Evolutionary conservation across 2,797 vertebrate species (phyloP).

Genomic region (Premnoplex brunnescens): DNA sequence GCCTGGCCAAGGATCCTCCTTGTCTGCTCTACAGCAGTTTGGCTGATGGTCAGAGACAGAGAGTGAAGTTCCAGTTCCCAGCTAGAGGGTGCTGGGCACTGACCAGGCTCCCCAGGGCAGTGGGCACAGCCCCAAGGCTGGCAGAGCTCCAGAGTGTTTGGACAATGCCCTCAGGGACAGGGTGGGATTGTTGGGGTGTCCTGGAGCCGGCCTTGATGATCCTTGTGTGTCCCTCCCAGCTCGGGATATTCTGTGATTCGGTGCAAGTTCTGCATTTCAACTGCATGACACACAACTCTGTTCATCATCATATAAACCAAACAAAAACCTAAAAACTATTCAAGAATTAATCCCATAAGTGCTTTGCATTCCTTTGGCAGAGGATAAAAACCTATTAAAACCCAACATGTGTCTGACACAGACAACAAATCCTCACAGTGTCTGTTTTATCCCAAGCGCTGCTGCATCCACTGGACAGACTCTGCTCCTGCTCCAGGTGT

Average conservation of each 20-base stretch:
- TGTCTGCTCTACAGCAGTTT: neutral
- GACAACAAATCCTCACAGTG: too few relatives aligned
- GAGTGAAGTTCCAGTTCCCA: neutral
- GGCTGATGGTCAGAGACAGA: neutral
- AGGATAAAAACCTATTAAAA: neutral
- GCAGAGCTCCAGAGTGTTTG: neutral
- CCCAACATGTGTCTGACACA: neutral
- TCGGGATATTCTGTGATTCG: neutral
- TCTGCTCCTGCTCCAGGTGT: neutral
- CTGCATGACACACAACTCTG: neutral
- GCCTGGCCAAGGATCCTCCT: neutral
- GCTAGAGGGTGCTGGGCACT: neutral
- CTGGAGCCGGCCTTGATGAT: neutral
- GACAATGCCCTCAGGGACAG: fast-evolving
- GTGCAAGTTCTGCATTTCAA: neutral
- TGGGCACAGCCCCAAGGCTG: neutral
- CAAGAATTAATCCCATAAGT: neutral
- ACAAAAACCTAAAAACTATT: neutral
- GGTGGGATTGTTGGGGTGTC: neutral
- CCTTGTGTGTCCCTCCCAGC: neutral
- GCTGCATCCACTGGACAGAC: neutral
- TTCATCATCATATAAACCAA: neutral
- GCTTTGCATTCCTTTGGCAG: neutral
- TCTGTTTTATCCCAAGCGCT: neutral
- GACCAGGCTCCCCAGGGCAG: neutral